Conservation (phyloP, 2,797 vertebrate species). For the Yasuhikotakia modesta region DNA sequence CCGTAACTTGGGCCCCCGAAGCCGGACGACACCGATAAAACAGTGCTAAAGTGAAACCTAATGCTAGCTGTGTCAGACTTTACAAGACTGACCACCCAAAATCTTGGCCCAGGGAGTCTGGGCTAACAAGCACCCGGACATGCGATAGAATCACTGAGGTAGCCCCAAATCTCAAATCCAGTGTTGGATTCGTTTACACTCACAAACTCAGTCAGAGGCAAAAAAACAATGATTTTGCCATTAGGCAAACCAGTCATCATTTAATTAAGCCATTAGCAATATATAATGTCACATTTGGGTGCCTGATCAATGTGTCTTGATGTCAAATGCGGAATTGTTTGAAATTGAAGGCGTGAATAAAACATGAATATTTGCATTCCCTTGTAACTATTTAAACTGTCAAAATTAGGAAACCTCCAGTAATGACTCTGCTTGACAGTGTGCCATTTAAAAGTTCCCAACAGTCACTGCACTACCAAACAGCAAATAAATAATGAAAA, state of each 20-base stretch:
- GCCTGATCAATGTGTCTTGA: background rate
- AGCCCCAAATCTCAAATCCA: conserved; percentile 11
- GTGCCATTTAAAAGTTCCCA: background rate
- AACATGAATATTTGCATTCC: conserved; percentile 2
- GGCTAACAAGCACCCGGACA: conserved; percentile 5
- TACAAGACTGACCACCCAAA: conserved; percentile 47
- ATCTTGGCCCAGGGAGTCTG: background rate
- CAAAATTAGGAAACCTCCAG: conserved; percentile 1
- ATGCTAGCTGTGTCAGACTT: conserved; percentile 21
- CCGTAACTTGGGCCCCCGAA: too few relatives aligned
- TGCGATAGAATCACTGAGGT: background rate
- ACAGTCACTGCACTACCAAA: background rate
- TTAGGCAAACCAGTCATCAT: background rate
- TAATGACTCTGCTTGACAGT: conserved; percentile 5
- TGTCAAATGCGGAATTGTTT: background rate
- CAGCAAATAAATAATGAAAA: background rate
- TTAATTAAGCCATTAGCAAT: background rate
- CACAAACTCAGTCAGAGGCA: background rate
- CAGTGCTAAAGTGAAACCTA: conserved; percentile 38
- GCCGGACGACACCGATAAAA: background rate
- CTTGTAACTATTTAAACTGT: conserved; percentile 5
- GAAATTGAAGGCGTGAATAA: conserved; percentile 1
- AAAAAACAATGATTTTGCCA: background rate
- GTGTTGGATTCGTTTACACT: background rate
- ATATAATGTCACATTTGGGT: background rate